Evolutionary conservation across 1,140 invertebrate genomes (phyloP).

Genomic region (Drosophila ercepeae): DNA sequence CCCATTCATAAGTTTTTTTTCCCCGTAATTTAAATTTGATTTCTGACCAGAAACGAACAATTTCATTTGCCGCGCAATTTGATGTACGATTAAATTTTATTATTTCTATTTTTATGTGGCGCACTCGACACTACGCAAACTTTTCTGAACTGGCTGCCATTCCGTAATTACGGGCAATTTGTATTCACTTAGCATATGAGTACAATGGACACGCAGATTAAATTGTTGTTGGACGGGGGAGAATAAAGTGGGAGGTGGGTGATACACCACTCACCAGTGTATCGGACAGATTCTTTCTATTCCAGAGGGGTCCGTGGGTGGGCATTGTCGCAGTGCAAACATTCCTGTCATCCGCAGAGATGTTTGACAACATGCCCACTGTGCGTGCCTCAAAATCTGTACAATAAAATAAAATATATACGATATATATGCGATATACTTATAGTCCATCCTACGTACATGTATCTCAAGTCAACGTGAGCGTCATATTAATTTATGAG

Average conservation of each 20-base stretch:
- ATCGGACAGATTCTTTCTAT: background rate
- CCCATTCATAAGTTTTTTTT: constrained; percentile 48
- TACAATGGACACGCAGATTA: constrained; percentile 40
- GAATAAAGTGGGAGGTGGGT: too few species aligned
- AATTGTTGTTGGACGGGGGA: constrained; percentile 20
- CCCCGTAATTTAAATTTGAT: constrained; percentile 32
- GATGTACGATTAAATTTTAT: constrained; percentile 50
- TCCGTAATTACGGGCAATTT: constrained; percentile 64
- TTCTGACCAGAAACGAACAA: constrained; percentile 31
- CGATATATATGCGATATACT: constrained; percentile 39
- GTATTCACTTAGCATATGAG: constrained; percentile 58
- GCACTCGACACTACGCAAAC: constrained; percentile 18
- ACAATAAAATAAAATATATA: constrained; percentile 63
- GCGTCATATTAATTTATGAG: constrained; percentile 71
- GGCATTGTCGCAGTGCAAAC: constrained; percentile 8
- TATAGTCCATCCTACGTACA: constrained; percentile 9
- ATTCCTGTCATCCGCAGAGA: constrained; percentile 25
- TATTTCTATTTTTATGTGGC: constrained; percentile 54
- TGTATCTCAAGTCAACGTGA: constrained; percentile 68
- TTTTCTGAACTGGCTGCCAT: constrained; percentile 30
- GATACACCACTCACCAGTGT: too few species aligned
- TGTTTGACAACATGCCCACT: constrained; percentile 56
- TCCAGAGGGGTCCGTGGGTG: constrained; percentile 17
- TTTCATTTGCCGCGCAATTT: constrained; percentile 59
- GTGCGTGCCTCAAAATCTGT: constrained; percentile 59